Percentiles rank a stretch among this genome's conserved stretches.
These are phyloP conservation scores for Gambusia affinis DNA, from an alignment of 2,113 vertebrate species.

Conservation along the genomic window DNA sequence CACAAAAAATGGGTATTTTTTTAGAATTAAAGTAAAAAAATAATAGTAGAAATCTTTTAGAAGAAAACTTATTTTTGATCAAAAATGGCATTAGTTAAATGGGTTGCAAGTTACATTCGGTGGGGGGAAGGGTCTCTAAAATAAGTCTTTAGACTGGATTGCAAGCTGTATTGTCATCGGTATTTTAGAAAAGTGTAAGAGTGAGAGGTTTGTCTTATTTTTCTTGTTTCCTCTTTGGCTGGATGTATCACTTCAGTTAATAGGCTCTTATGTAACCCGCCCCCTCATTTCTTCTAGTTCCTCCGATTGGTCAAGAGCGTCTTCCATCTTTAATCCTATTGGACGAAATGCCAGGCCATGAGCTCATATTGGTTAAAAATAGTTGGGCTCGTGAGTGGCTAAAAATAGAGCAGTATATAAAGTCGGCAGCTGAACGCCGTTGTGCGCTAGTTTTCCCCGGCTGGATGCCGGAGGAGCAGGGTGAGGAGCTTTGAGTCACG, in stretches of 20 bases:
- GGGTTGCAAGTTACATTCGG: no score
- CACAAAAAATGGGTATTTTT: no score
- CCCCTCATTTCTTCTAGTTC: slow-evolving; percentile 8
- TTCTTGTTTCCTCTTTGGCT: neutral
- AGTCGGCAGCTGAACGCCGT: slow-evolving; percentile 12
- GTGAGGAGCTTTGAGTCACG: neutral
- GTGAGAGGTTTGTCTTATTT: slow-evolving; percentile 16
- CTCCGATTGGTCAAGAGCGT: slow-evolving; percentile 63
- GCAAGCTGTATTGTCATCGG: neutral
- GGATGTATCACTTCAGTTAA: slow-evolving; percentile 22
- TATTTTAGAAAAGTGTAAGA: slow-evolving; percentile 17
- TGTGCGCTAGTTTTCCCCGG: slow-evolving; percentile 26
- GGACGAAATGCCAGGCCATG: slow-evolving; percentile 62
- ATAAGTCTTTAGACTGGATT: neutral
- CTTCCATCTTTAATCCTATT: slow-evolving; percentile 55
- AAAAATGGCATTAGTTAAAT: no score
- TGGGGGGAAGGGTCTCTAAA: no score
- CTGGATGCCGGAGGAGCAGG: neutral
- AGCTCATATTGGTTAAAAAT: slow-evolving; percentile 85
- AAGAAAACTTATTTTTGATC: no score
- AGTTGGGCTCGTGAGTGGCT: slow-evolving; percentile 68
- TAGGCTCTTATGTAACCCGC: slow-evolving; percentile 43
- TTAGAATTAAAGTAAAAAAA: no score
- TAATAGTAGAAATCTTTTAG: no score
- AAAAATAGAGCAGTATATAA: slow-evolving; percentile 85